Base-by-base conservation (phyloP, 1,140 invertebrate genomes). In the Heterodera schachtii region DNA sequence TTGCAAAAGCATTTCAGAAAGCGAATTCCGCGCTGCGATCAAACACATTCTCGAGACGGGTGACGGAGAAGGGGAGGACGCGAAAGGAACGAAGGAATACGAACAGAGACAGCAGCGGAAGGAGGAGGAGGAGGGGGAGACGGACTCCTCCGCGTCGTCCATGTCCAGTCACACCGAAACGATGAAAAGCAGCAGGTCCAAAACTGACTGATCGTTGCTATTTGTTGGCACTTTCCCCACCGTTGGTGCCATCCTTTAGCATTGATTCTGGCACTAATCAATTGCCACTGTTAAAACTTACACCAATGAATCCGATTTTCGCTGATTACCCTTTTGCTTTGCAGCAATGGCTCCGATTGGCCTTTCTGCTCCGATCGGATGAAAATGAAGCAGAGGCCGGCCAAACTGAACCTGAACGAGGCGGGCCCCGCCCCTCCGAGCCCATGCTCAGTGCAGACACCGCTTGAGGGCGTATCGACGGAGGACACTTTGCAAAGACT, bases 401-500 rank as follows among this genome's bases (percentile, higher is more conserved):
- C 57, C 16, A 19, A 64, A 19, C 16, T 64, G 57, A 64, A 64
- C 57, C 16, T 64, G 57, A 19, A 64, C 57, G 57, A 64, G 57
- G 57, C 57, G 13, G 57, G 57, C 5, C 57, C 57, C 19, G 57
- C 16, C 13, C 57, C 57, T 5, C 57, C 57, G 19, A 64, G 57
- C 19, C 57, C 57, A 13, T 11, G 57, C 19, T 64, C 57, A 13
- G 57, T 64, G 13, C 13, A 19, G 57, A 64, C 57, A 64, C 57
- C 57, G 16, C 57, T 64, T 11, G 57, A 64, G 57, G 57, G 57
- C 57, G 11, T 64, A 5, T 64, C 57, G 57, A 64, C 46, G 0
- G 43, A 78, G 64, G 44, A 67, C n/a, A 52, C 76, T 70, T 78
- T 78, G 46, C 76, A 78, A 19, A 78, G 44, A 52, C 46, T 78